Conservation (phyloP, 1,140 invertebrate genomes). For the Penaeus indicus region DNA sequence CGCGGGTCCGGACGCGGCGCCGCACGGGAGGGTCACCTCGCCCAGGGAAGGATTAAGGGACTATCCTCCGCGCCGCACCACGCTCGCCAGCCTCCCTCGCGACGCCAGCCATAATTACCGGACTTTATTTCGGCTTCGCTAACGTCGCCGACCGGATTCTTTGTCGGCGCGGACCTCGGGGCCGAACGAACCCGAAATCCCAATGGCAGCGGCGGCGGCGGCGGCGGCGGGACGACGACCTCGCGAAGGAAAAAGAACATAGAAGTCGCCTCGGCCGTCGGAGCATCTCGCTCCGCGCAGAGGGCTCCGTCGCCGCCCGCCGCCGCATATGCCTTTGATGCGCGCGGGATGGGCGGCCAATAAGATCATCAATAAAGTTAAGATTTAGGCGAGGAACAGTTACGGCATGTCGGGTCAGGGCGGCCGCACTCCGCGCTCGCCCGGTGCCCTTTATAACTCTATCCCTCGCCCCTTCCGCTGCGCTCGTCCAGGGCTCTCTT, state of each 20-base stretch:
- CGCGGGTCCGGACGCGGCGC: neutral
- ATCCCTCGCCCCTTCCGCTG: neutral
- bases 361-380: slow-evolving; percentile 31
- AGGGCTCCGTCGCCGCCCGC: neutral
- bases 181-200: no score
- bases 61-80: slow-evolving; percentile 1
- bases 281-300: neutral
- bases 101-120: slow-evolving; percentile 1
- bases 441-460: neutral
- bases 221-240: no score
- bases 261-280: no score
- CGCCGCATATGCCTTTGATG: neutral
- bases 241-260: no score
- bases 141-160: no score
- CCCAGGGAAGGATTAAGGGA: slow-evolving; percentile 2
- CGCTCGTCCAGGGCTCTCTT: no score
- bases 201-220: no score
- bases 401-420: slow-evolving; percentile 7
- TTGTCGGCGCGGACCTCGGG: no score
- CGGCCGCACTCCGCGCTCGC: neutral
- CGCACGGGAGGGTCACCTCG: neutral
- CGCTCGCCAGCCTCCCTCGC: slow-evolving; percentile 1
- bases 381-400: slow-evolving; percentile 28
- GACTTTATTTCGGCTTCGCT: neutral
- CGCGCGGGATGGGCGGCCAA: neutral